Evolutionary conservation across 1,140 invertebrate genomes (phyloP), one percentile per base, ranked within the genome.

Genomic region (Cotesia typhae): DNA sequence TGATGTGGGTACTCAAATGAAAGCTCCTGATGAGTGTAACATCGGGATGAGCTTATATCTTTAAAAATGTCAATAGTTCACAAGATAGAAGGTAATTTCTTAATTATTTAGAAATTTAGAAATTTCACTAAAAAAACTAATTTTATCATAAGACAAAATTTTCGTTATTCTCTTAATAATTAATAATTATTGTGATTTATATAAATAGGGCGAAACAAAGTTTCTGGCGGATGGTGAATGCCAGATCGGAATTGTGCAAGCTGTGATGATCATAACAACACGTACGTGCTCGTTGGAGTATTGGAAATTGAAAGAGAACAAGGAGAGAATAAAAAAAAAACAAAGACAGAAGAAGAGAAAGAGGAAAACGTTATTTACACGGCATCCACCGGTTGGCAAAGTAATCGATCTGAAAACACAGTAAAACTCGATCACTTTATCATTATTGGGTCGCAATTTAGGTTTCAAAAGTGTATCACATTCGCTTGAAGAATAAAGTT

Each of bases 351-450:
- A 60, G 41, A 37, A 20, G n/a, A 51, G 14, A 20, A 4, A 61
- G n/a, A 7, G 71, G 60, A 72, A 67, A 55, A 59, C 38, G 35
- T 64, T 67, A 72, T 67, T 72, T 72, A 67, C 64, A 47, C 35
- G 47, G 38, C 20, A 72, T 66, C 70, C 20, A 63, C 17, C 63
- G 37, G 64, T 35, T 36, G 28, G 36, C 35, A 67, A 10, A 55
- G 57, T 63, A 72, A 72, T 72, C 37, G 71, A 72, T 67, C 71
- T 67, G 65, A 53, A 72, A 72, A 72, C 65, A 72, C 64, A 51
- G 61, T 41, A 67, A 72, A 72, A 72, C 65, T 67, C 37, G 41
- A 72, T 72, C 71, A 72, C 65, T 72, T 72, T 72, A 55, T 72
- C 71, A 72, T 72, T 72, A 72, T 61, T 72, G 55, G 52, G 38